Evolutionary conservation across 2,888 invertebrate species (phyloP).

Genomic region (Heteromurus nitidus): DNA sequence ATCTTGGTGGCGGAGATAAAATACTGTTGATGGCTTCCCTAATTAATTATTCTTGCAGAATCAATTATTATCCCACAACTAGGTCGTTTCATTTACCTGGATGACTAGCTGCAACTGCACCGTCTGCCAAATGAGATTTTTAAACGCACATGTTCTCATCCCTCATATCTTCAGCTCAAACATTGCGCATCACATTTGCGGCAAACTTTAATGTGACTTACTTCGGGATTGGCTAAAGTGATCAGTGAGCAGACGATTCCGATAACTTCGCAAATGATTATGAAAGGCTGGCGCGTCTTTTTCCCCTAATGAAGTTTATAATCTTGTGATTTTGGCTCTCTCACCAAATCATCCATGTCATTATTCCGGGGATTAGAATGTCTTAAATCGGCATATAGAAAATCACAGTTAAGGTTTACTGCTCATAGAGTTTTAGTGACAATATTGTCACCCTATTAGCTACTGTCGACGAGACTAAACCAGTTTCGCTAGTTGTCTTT

Average conservation of each 20-base stretch:
- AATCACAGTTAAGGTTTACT: neutral
- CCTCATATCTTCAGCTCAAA: neutral
- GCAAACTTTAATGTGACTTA: neutral
- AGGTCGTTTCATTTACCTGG: constrained; percentile 21
- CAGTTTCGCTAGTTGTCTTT: constrained; percentile 55
- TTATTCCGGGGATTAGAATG: neutral
- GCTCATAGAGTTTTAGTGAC: constrained; percentile 33
- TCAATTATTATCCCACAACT: constrained; percentile 44
- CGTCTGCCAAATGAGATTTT: constrained; percentile 39
- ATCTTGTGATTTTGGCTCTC: neutral
- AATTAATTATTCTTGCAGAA: constrained; percentile 63
- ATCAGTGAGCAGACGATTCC: neutral
- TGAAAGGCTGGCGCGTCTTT: constrained; percentile 3
- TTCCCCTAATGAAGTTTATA: neutral
- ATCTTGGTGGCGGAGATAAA: constrained; percentile 53
- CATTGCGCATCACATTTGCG: no score
- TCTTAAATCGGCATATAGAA: neutral
- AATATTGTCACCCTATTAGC: constrained; percentile 65
- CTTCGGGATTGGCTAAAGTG: neutral
- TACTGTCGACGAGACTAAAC: constrained; percentile 53
- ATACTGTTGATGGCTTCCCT: constrained; percentile 31
- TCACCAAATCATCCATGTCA: neutral
- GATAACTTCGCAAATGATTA: neutral
- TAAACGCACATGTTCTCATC: neutral
- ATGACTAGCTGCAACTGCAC: neutral